A percentile compares a stretch with the other conserved stretches of the same genome.
Conservation (phyloP, 2,113 vertebrate genomes). For the Malurus elegans region DNA sequence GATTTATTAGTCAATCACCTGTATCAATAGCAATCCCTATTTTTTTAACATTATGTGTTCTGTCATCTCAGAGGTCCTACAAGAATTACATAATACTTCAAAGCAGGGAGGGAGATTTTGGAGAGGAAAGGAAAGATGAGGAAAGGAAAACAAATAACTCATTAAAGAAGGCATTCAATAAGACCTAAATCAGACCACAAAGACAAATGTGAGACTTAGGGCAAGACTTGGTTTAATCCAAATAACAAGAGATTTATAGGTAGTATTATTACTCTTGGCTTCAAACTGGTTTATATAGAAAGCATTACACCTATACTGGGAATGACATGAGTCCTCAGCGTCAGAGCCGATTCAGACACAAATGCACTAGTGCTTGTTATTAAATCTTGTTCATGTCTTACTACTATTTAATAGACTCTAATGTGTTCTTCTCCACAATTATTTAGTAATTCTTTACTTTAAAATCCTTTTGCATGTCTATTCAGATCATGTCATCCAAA, state of each 20-base stretch:
- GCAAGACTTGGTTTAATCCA: background rate
- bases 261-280: background rate
- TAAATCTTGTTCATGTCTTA: background rate
- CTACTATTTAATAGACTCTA: background rate
- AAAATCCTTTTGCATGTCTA: background rate
- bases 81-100: background rate
- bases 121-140: background rate
- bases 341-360: background rate
- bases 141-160: background rate
- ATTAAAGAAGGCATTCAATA: background rate
- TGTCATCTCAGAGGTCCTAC: background rate
- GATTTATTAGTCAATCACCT: background rate
- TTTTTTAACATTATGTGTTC: background rate
- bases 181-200: background rate
- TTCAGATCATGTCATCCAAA: background rate
- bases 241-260: background rate
- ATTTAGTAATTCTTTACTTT: background rate
- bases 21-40: background rate
- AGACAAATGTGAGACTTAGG: background rate
- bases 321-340: background rate
- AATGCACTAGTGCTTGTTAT: background rate
- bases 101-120: background rate
- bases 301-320: background rate
- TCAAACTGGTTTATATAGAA: background rate
- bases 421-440: background rate